Evolutionary conservation across 1,140 invertebrate species (phyloP).

Genomic region (Vanessa tameamea): DNA sequence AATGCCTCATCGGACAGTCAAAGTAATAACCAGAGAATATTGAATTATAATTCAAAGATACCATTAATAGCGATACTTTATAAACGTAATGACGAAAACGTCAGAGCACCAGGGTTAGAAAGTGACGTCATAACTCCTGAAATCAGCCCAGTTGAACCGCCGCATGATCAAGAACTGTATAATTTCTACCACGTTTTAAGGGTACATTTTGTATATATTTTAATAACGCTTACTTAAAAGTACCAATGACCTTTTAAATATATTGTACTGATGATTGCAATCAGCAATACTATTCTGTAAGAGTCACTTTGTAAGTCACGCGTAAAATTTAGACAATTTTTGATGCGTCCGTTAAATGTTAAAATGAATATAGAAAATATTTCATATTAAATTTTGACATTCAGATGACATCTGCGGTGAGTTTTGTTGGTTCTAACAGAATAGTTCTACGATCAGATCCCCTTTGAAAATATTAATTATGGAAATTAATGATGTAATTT

Average conservation of each 20-base stretch:
- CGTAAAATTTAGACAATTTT: too few relatives aligned
- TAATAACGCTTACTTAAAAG: neutral
- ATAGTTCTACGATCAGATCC: too few relatives aligned
- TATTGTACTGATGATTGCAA: too few relatives aligned
- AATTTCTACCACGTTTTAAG: constrained; percentile 44
- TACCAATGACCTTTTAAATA: neutral
- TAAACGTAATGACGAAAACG: neutral
- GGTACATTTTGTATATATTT: constrained; percentile 24
- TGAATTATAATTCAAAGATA: constrained; percentile 3
- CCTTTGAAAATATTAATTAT: neutral
- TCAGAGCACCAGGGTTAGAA: neutral
- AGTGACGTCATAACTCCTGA: constrained; percentile 9
- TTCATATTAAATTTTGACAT: too few relatives aligned
- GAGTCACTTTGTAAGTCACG: too few relatives aligned
- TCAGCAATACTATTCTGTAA: too few relatives aligned
- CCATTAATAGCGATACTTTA: neutral
- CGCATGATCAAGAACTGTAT: constrained; percentile 38
- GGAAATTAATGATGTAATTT: neutral
- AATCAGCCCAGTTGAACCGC: constrained; percentile 13
- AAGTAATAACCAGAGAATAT: neutral
- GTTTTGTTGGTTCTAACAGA: too few relatives aligned
- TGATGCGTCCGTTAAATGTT: too few relatives aligned
- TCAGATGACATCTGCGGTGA: too few relatives aligned
- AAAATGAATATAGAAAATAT: too few relatives aligned
- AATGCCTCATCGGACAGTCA: neutral